phyloP scores from a whole-genome alignment of 2,797 vertebrate genomes.

The Platalea minor region DNA sequence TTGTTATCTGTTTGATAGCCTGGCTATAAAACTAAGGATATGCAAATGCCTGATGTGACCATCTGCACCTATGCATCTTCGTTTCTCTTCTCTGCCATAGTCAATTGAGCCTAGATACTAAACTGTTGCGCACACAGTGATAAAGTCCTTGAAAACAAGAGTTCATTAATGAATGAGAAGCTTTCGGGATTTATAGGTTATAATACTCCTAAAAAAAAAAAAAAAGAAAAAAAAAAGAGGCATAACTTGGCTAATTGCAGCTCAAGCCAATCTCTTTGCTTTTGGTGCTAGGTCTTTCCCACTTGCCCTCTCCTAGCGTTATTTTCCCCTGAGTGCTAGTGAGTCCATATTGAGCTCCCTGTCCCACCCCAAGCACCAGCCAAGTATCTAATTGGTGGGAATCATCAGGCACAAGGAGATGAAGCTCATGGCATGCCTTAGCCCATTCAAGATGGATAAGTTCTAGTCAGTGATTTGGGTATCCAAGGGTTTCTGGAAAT shows the following conservation, averaged over 20 bases:
- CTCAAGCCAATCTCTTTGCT: neutral
- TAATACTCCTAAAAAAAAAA: neutral
- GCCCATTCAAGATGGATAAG: neutral
- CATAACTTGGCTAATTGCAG: neutral
- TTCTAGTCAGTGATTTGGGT: neutral
- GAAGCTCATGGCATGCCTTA: accelerated
- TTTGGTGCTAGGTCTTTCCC: neutral
- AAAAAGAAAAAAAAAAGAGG: neutral
- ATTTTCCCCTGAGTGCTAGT: neutral
- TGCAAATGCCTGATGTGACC: neutral
- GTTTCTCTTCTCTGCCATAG: neutral
- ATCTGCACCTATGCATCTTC: neutral
- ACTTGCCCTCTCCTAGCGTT: neutral
- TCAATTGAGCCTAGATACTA: neutral
- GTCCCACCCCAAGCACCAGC: neutral
- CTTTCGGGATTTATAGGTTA: neutral
- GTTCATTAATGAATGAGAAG: neutral
- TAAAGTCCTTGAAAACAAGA: neutral
- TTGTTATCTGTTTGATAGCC: neutral
- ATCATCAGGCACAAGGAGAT: neutral
- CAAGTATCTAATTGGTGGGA: neutral
- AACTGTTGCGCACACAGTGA: neutral
- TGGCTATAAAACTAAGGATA: neutral
- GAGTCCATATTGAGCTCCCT: neutral
- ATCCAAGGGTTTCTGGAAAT: neutral